Base-by-base conservation (phyloP, 2,113 vertebrate genomes). In the Crotalus horridus region DNA sequence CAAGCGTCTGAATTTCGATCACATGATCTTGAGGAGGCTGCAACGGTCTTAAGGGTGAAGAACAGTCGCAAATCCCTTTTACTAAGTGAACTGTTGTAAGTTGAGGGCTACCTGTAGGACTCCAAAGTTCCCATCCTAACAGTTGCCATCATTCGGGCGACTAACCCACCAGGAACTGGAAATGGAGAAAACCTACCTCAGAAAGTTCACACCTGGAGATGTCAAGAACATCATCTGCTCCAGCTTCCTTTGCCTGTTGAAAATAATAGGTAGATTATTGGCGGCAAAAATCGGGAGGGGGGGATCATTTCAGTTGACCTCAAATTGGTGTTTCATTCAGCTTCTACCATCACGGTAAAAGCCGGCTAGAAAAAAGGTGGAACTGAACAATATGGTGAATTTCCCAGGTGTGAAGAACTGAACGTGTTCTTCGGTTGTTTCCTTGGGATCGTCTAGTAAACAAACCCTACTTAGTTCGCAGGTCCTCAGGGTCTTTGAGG, bases 141-240 rank as follows among this genome's bases (percentile, higher is more conserved):
- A 3, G 13, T 29, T 1, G 26, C 5, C 20, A 55, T 20, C 26
- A 4, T 33, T 29, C 9, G 9, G 61, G 29, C 39, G 87, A 74
- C 23, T 9, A 23, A 17, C 13, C 8, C 2, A 9, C 6, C 1
- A 3, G 43, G 17, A 56, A n/a, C 13, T 6, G 43, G 51, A 33
- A 29, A 23, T 0, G 21, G 0, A 6, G 29, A 53, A 59, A 85
- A 94, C 95, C 0, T 97, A 99, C 99, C 98, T 99, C 99, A 39
- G 98, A 97, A 59, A 99, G 98, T 91, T 99, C 99, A 95, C 99
- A 99, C 21, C 95, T 97, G 74, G 99, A 99, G 93, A 99, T 98
- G 96, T 99, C 99, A 89, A 99, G 97, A 94, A 98, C 97, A 92
- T 99, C 99, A 95, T 98, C 99, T 61, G 99, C 99, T 85, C 99